A percentile compares a stretch with the other conserved stretches of the same genome.
phyloP scores from a whole-genome alignment of 2,113 vertebrate genomes.

The Archocentrus centrarchus region DNA sequence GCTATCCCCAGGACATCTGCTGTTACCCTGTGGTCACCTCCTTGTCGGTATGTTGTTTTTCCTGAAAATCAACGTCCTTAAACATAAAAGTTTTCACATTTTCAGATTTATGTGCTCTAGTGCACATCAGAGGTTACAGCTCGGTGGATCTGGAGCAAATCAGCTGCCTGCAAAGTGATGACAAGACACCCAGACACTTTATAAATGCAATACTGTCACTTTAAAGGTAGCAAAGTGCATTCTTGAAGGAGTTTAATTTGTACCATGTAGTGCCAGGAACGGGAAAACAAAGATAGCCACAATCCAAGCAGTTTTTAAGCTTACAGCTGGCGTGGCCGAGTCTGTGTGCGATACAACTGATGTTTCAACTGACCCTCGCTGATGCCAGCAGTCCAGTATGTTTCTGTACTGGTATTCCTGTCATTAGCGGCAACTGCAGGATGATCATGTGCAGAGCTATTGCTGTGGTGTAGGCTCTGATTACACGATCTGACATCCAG shows the following conservation, averaged over 20 bases:
- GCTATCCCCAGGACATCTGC: too few species aligned
- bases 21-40: too few species aligned
- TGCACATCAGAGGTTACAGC: not conserved
- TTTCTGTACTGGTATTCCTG: slow-evolving; percentile 83
- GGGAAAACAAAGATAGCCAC: not conserved
- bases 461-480: slow-evolving; percentile 88
- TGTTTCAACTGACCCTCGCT: slow-evolving; percentile 81
- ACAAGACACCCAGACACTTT: not conserved
- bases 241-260: not conserved
- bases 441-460: slow-evolving; percentile 86
- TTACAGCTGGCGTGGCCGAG: not conserved
- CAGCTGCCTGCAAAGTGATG: not conserved
- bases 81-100: not conserved
- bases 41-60: too few species aligned
- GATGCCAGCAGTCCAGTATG: slow-evolving; percentile 84
- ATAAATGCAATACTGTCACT: not conserved
- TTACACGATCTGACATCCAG: slow-evolving; percentile 87
- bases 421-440: slow-evolving; percentile 87
- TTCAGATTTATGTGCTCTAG: not conserved
- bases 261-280: not conserved
- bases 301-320: not conserved
- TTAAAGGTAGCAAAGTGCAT: too few species aligned
- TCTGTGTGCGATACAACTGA: not conserved
- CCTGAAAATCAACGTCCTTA: not conserved
- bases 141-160: not conserved